Evolutionary conservation across 2,797 vertebrate genomes (phyloP), one percentile per base, ranked within the genome.

Genomic region (Rallus crepitans): DNA sequence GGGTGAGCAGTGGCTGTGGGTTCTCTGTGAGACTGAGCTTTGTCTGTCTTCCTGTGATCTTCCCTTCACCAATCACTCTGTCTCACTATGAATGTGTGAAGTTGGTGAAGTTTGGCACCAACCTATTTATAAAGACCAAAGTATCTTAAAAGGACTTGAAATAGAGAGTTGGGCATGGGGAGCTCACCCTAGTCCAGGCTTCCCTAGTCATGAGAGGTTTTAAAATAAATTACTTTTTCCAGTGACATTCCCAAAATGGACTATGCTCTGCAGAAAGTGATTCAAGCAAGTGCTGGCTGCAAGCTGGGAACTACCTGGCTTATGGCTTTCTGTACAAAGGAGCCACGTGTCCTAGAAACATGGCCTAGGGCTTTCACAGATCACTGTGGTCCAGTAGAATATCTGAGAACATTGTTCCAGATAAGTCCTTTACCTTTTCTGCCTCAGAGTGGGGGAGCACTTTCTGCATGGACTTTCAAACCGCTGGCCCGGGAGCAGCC

Each of bases 11-110:
- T 69, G 27, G 42, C 57, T 78, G 33, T 24, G n/a, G 15, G 31
- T 84, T 60, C 45, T 45, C 24, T 2, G 1, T 42, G 21, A 45
- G 25, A 6, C 35, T 0, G 1, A 59, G 57, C 20, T 75, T 56
- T 83, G 30, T 45, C 35, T 1, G 1, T 66, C 11, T 4, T 87
- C 24, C 55, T 11, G 15, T 37, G 45, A 40, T 53, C n/a, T 6
- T 72, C 6, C 16, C 20, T 12, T 52, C 53, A 31, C 27, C 0
- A 0, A 7, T 42, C 35, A 19, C 59, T 3, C 1, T 47, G 28
- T 28, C 39, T 83, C 11, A 21, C 12, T 0, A 0, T 48, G 45
- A 57, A 78, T 48, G 20, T 3, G 8, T 11, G 7, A 40, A 16
- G 17, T 40, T 69, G 20, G 24, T 83, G 48, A 76, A 18, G 37